A percentile compares a stretch with the other conserved stretches of the same genome.
phyloP scores from a whole-genome alignment of 2,797 vertebrate species.

The Remorina albescens region DNA sequence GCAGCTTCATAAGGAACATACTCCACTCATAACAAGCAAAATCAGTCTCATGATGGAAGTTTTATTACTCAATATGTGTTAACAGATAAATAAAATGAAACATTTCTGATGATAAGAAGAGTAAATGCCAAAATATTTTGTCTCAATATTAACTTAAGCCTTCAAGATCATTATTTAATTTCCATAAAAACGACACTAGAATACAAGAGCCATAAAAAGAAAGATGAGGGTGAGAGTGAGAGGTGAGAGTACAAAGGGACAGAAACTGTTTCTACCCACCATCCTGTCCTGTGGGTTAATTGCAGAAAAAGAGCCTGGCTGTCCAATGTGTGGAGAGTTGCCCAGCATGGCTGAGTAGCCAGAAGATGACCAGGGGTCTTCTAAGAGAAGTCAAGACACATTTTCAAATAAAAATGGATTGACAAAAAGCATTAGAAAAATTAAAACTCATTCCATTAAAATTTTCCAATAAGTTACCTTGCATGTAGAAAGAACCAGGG shows the following conservation, averaged over 20 bases:
- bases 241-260: not conserved
- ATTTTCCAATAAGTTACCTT: conserved; percentile 83
- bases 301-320: conserved; percentile 89
- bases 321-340: conserved; percentile 88
- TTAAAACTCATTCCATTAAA: not conserved
- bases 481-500: conserved; percentile 95
- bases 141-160: not conserved
- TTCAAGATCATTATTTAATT: not conserved
- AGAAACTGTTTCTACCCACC: conserved; percentile 81
- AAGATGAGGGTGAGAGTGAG: not conserved
- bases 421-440: conserved; percentile 4
- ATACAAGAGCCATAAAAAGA: not conserved
- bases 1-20: conserved; percentile 47
- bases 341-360: conserved; percentile 93
- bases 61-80: not conserved
- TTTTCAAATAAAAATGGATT: conserved; percentile 27
- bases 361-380: conserved; percentile 93
- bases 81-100: not conserved
- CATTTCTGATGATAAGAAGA: not conserved
- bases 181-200: not conserved
- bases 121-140: not conserved
- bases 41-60: conserved; percentile 9
- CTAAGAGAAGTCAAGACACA: conserved; percentile 75
- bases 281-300: conserved; percentile 96
- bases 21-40: conserved; percentile 26